These are phyloP conservation scores for Rissa tridactyla DNA, from an alignment of 2,113 vertebrate species.

Conservation along the genomic window DNA sequence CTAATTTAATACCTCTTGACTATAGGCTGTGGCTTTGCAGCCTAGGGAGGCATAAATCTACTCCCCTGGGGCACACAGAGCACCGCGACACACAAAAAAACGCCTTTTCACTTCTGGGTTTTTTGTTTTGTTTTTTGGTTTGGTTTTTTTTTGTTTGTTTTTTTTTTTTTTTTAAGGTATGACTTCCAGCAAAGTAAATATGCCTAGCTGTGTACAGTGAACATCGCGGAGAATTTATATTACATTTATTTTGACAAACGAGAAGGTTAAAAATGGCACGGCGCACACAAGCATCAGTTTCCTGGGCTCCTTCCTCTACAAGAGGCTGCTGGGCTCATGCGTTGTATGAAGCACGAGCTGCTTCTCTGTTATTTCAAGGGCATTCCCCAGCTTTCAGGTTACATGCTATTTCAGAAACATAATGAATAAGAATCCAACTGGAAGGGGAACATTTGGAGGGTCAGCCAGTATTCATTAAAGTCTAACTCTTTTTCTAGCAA, in stretches of 20 bases:
- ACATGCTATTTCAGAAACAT: conserved; percentile 13
- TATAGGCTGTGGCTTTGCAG: neutral
- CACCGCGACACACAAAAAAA: neutral
- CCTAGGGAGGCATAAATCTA: neutral
- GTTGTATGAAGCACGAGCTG: neutral
- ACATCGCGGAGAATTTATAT: neutral
- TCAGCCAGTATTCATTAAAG: conserved; percentile 45
- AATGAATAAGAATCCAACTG: conserved; percentile 19
- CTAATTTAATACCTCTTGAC: neutral
- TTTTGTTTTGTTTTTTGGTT: neutral
- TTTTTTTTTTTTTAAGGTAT: neutral
- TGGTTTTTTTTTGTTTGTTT: neutral
- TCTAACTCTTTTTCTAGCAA: conserved; percentile 19
- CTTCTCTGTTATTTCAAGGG: conserved; percentile 8
- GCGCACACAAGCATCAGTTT: neutral
- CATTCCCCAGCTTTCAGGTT: conserved; percentile 26
- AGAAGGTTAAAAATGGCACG: neutral
- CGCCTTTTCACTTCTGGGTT: neutral
- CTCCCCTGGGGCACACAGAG: neutral
- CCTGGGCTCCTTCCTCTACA: neutral
- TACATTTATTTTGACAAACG: neutral
- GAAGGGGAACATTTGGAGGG: conserved; percentile 34
- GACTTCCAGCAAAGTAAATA: neutral
- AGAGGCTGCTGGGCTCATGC: neutral
- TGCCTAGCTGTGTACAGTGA: neutral